Base-by-base conservation (phyloP, 1,140 invertebrate species). In the Saxidomus purpurata region DNA sequence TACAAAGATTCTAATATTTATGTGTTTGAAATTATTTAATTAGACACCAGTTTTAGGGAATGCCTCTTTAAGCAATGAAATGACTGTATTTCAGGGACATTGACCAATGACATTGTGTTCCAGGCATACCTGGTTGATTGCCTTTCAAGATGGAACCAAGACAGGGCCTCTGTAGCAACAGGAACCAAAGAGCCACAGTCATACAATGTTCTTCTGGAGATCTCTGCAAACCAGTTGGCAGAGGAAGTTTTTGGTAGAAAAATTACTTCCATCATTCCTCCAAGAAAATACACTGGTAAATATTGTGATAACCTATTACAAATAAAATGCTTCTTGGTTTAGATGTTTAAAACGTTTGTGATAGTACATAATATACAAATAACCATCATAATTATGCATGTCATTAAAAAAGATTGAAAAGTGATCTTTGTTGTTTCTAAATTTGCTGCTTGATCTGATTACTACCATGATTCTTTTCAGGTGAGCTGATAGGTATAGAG, bases 81-180 rank as follows among this genome's bases (percentile, higher is more conserved):
- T 79, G 19, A 0, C 38, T 67, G 13, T 59, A 79, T 6, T 49
- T n/a, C n/a, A 91, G 89, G 91, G 1, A 88, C 88, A 38, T 49
- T 55, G 25, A 88, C 91, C 17, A 91, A 63, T 63, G 88, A 89
- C 40, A 34, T 74, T n/a, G 76, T 91, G 36, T 92, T 91, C 52
- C 90, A 92, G 38, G 90, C 90, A 28, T 92, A 90, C 61, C 71
- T 91, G n/a, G 15, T 92, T 38, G 91, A 92, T 28, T 90, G 91
- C 36, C 31, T 91, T 36, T 34, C 49, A 0, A 59, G 80, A 31
- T 92, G 91, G 91, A 92, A 92, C 74, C 28, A 86, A 19, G 77
- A 90, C 80, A 25, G 90, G 28, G 59, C 17, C 28, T 76, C 90
- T 31, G 19, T 47, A 25, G 9, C n/a, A 22, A 38, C 22, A 0